Evolutionary conservation across 2,888 invertebrate genomes (phyloP).

Genomic region (Lacanobia wlatinum): DNA sequence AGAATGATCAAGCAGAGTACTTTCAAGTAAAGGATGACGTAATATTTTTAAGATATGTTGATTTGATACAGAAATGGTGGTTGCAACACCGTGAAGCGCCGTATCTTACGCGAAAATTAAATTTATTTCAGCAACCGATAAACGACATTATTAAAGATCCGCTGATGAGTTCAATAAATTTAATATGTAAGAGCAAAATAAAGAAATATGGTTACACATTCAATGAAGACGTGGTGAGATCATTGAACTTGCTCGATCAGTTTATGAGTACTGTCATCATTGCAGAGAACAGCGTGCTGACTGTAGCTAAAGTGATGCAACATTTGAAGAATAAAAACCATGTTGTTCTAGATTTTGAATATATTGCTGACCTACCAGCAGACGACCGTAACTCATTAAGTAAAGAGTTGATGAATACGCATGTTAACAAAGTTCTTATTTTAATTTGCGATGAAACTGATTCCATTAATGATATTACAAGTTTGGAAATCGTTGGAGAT

Average conservation of each 20-base stretch:
- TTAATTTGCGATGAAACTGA: not conserved
- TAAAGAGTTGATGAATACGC: not conserved
- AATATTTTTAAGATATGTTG: not conserved
- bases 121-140: not conserved
- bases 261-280: not conserved
- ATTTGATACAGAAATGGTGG: not conserved
- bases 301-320: not conserved
- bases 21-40: not conserved
- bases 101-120: not conserved
- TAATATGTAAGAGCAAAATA: not conserved
- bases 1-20: not conserved
- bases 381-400: not conserved
- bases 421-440: not conserved
- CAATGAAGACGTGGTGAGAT: not conserved
- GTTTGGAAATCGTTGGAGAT: constrained; percentile 10
- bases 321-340: not conserved
- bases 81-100: not conserved
- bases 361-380: not conserved
- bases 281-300: not conserved
- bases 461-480: not conserved
- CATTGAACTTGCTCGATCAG: not conserved
- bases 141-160: not conserved
- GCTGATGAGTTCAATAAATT: not conserved
- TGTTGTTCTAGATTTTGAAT: not conserved
- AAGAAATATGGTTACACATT: not conserved